Conservation (phyloP, 2,113 vertebrate genomes). For the Actenoides lindsayi region DNA sequence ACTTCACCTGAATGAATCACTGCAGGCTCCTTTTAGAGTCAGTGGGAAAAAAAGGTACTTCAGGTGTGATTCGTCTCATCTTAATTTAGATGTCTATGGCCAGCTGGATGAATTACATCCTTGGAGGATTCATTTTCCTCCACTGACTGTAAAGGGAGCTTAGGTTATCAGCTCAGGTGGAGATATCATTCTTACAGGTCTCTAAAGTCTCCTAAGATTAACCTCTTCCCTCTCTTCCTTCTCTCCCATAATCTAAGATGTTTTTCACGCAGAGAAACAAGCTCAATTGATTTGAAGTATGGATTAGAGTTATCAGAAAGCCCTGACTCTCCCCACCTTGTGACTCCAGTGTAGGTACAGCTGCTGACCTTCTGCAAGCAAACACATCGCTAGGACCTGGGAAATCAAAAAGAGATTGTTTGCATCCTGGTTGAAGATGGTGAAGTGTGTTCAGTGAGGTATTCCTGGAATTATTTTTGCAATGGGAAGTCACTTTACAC, state of each 20-base stretch:
- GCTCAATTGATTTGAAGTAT: background rate
- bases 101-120: background rate
- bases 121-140: background rate
- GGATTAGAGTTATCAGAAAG: background rate
- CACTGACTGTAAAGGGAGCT: background rate
- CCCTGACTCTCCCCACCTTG: slow-evolving; percentile 80
- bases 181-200: background rate
- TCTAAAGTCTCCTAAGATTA: background rate
- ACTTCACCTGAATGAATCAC: slow-evolving; percentile 24
- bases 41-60: background rate
- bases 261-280: background rate
- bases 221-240: background rate
- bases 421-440: background rate
- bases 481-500: background rate
- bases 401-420: slow-evolving; percentile 38
- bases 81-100: background rate
- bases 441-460: background rate
- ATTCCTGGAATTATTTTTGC: background rate
- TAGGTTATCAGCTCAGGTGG: background rate
- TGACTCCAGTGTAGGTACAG: slow-evolving; percentile 88
- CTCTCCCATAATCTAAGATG: background rate
- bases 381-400: slow-evolving; percentile 86
- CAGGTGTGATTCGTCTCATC: background rate
- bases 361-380: slow-evolving; percentile 87
- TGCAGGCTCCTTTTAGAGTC: background rate